Conservation (phyloP, 2,113 vertebrate genomes). For the Suncus etruscus region DNA sequence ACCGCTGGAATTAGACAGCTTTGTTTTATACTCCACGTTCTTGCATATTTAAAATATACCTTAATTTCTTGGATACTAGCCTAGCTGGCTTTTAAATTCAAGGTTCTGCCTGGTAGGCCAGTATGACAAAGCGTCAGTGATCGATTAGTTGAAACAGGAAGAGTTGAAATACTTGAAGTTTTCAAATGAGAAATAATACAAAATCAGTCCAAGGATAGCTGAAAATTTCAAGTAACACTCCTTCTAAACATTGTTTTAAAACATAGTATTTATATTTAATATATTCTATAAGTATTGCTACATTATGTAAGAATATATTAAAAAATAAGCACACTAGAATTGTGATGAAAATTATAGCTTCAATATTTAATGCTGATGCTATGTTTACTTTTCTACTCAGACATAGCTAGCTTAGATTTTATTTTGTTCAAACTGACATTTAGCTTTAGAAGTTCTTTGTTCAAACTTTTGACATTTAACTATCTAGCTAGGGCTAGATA, state of each 20-base stretch:
- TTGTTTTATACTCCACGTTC: constrained; percentile 10
- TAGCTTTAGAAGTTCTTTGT: neutral
- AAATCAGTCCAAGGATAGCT: constrained; percentile 57
- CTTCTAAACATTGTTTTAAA: neutral
- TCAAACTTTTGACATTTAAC: too few relatives aligned
- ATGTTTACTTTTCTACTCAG: neutral
- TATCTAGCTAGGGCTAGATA: too few relatives aligned
- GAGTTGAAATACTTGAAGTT: constrained; percentile 29
- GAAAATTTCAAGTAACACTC: neutral
- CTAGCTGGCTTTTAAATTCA: neutral
- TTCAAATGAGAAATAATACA: constrained; percentile 64
- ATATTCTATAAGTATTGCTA: too few relatives aligned
- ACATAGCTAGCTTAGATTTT: neutral
- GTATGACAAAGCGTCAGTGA: neutral
- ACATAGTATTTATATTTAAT: neutral
- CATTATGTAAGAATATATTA: neutral
- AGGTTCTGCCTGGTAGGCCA: neutral
- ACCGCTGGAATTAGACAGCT: neutral
- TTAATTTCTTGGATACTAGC: neutral
- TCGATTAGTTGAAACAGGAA: neutral
- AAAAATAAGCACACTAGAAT: neutral
- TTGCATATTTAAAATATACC: neutral
- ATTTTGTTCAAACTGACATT: neutral
- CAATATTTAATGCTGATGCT: neutral
- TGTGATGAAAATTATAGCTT: constrained; percentile 12